A percentile compares a stretch with the other conserved stretches of the same genome.
These are phyloP conservation scores for Epizoanthus fatuus DNA, from an alignment of 92 coral and sea anemone species.

Conservation along the genomic window DNA sequence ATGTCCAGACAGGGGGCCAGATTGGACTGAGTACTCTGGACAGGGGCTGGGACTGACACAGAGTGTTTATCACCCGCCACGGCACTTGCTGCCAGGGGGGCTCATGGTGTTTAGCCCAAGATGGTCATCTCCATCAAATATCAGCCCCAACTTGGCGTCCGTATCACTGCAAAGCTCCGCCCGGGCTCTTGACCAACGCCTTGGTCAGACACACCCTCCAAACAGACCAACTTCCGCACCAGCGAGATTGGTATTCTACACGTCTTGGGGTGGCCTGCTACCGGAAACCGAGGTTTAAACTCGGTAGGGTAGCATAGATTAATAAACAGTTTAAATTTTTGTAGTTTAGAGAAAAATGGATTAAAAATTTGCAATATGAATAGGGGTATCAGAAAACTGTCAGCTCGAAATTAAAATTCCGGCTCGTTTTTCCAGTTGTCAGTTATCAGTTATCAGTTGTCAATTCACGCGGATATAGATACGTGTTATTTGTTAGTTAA, in stretches of 20 bases:
- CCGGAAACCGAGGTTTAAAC: conserved; percentile 17
- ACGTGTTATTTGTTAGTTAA: no score
- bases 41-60: background rate
- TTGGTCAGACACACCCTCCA: background rate
- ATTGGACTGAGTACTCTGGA: background rate
- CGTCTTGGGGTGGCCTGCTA: background rate
- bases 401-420: no score
- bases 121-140: conserved; percentile 31
- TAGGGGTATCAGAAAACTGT: no score
- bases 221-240: conserved; percentile 34
- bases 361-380: no score
- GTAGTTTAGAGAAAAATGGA: no score
- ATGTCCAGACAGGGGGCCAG: background rate
- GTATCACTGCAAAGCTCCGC: conserved; percentile 26
- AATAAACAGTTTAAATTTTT: background rate
- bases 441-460: no score
- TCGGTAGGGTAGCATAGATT: background rate
- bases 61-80: background rate
- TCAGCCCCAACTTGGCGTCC: conserved; percentile 16
- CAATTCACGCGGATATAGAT: no score
- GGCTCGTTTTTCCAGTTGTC: no score
- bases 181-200: background rate
- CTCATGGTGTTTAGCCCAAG: conserved; percentile 11
- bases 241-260: background rate
- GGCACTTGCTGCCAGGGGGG: background rate